Base-by-base conservation (phyloP, 2,888 invertebrate species). In the Mactromeris polynyma region DNA sequence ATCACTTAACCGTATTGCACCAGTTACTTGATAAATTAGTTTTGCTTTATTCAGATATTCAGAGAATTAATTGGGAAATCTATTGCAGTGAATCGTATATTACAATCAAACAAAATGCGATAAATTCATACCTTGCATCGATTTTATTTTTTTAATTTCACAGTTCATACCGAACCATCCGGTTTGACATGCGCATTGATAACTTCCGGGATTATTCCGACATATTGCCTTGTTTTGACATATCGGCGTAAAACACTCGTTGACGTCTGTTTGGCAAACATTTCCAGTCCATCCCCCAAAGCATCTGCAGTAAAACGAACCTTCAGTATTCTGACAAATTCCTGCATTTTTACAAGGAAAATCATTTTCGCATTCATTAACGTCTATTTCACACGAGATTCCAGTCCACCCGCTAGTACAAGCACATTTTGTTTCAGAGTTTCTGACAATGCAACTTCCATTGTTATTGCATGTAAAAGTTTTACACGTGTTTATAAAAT, bases 401-500 rank as follows among this genome's bases (percentile, higher is more conserved):
- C 88, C 90, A 9, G 83, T 82, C 88, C 88, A 90, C 11, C 84
- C 86, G 21, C 21, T 17, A 6, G 84, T 46, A 38, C 90, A 90
- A 40, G 80, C 36, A 40, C 90, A 90, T 14, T 73, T 77, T 17
- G 90, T 40, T 19, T 83, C 86, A 17, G 83, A 51, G 31, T 83
- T 11, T 79, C 73, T 83, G 31, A 88, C 64, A 21, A 81, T 51
- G 42, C 90, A 90, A n/a, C 84, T 84, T 17, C 89, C 91, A 26
- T 85, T 87, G 73, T 92, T 84, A 7, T 64, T 9, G 51, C 93
- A 93, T 0, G 77, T 83, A 17, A 81, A 42, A 54, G 38, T 73
- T 73, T 73, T 86, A 83, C 94, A 94, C 4, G 96, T 95, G 90
- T 97, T 95, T 81, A 95, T 93, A 89, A 96, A 95, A 26, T 90